These are phyloP conservation scores for Chloromyia formosa DNA, from an alignment of 2,888 invertebrate genomes.

Conservation along the genomic window DNA sequence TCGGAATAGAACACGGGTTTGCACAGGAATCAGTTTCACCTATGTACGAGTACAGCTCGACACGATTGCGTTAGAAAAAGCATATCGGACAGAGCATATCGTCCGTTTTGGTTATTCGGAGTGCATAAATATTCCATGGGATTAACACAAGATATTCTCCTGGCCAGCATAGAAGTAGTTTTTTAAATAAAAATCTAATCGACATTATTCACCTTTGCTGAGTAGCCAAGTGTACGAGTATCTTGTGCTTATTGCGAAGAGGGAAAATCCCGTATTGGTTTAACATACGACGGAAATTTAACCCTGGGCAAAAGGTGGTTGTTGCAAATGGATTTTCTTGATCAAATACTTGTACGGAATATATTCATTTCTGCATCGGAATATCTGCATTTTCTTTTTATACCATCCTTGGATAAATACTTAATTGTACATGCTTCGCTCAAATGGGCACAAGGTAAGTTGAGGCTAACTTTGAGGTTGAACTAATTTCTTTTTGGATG, in stretches of 20 bases:
- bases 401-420: no score
- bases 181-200: conserved; percentile 33
- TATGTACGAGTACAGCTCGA: not conserved
- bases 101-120: conserved; percentile 25
- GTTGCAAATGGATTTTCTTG: no score
- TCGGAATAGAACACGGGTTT: conserved; percentile 9
- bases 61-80: not conserved
- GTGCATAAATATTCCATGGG: conserved; percentile 32
- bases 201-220: conserved; percentile 25
- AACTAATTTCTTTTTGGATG: no score
- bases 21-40: conserved; percentile 17
- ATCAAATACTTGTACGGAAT: no score
- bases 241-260: not conserved
- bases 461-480: no score
- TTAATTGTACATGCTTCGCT: no score
- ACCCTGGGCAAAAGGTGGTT: no score
- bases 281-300: no score
- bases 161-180: not conserved
- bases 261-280: no score
- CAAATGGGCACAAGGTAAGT: no score
- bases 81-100: conserved; percentile 14
- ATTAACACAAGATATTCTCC: conserved; percentile 29
- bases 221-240: not conserved
- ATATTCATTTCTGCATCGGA: no score
- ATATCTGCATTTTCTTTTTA: no score